Evolutionary conservation across 2,113 vertebrate species (phyloP), one percentile per base, ranked within the genome.

Genomic region (Tringa solitaria): DNA sequence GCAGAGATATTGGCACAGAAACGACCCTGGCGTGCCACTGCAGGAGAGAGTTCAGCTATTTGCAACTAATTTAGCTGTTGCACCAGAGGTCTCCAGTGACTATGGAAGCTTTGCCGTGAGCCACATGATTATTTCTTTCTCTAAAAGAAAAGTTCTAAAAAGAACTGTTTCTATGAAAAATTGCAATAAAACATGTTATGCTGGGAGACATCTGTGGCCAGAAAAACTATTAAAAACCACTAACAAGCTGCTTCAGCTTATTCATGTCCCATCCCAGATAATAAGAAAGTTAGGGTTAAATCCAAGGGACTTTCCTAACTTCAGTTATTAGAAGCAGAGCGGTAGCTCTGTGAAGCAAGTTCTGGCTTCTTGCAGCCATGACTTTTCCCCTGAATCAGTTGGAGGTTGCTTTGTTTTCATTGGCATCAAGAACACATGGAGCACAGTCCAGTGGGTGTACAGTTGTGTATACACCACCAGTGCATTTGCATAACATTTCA

Each of bases 401-500:
- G 89, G 95, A 98, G 79, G 67, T 85, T 57, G 53, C 69, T 92
- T 68, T 51, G 67, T 97, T 98, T 97, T 97, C 78, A 43, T 84
- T 98, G 97, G 97, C 97, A 88, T 48, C 24, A 74, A 69, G 90
- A 97, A 98, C 94, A 97, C 90, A 96, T 33, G 89, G 65, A 92
- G 90, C 54, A 97, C 84, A 97, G 96, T 93, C 80, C 93, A 91
- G 93, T 37, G 88, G 76, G 70, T 90, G 46, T 73, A 86, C 46
- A 77, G 95, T 92, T 92, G 90, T 90, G 53, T 86, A 85, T 84
- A 91, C 77, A 96, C 85, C 35, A 46, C 74, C 75, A 46, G n/a
- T 39, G 33, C 84, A 96, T 97, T 97, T 97, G 96, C 95, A 96
- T 97, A 91, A 88, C 10, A 7, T 96, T 97, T 96, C 96, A 93